Evolutionary conservation across 1,140 invertebrate genomes (phyloP).

Genomic region (Caerostris darwini): DNA sequence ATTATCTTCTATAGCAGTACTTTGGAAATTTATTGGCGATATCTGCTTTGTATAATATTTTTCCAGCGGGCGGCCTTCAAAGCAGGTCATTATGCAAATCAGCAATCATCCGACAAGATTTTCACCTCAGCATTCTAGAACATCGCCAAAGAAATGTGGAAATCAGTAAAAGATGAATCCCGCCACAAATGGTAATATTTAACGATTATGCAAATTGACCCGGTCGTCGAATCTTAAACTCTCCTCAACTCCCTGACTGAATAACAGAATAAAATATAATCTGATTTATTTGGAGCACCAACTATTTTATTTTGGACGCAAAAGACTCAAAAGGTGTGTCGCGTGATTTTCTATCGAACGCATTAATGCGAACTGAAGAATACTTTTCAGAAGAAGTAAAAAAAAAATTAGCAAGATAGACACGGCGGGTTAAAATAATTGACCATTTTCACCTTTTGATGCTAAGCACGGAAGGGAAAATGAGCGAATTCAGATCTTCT

Average conservation of each 20-base stretch:
- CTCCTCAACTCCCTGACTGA: constrained; percentile 38
- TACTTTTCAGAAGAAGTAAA: background rate
- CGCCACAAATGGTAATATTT: constrained; percentile 71
- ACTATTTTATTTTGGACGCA: constrained; percentile 56
- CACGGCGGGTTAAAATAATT: constrained; percentile 28
- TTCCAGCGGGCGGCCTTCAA: constrained; percentile 61
- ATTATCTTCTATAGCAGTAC: constrained; percentile 68
- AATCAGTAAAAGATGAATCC: constrained; percentile 62
- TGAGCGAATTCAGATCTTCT: background rate
- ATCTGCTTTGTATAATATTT: constrained; percentile 72
- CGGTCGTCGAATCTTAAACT: constrained; percentile 60
- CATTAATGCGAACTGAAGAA: constrained; percentile 15
- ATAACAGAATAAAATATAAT: constrained; percentile 71
- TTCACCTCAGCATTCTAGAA: constrained; percentile 58
- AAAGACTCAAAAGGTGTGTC: constrained; percentile 15
- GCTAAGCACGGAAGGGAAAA: background rate
- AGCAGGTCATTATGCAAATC: constrained; percentile 68
- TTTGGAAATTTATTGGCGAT: constrained; percentile 71
- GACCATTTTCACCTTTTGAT: constrained; percentile 28
- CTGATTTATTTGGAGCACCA: constrained; percentile 56
- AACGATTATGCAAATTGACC: constrained; percentile 68
- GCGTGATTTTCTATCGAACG: constrained; percentile 17
- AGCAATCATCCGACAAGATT: constrained; percentile 71
- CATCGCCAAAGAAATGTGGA: constrained; percentile 61
- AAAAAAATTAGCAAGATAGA: background rate